Evolutionary conservation across 1,140 invertebrate species (phyloP), one percentile per base, ranked within the genome.

Genomic region (Thalassaphorura encarpata): DNA sequence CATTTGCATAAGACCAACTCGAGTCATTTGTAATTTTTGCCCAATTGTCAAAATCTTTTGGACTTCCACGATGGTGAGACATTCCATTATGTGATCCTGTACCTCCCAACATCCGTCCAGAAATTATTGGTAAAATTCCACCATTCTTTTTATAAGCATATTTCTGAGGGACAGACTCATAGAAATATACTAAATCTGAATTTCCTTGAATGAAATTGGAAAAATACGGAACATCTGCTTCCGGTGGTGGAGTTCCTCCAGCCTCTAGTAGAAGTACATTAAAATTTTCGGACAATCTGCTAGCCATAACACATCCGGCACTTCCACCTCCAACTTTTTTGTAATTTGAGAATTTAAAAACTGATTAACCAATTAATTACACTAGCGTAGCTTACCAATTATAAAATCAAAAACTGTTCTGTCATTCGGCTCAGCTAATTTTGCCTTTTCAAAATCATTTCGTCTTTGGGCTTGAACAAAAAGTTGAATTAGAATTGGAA

Each of bases 91-190:
- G 42, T 11, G 42, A 45, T 15, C 15, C 21, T 0, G 52, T 45
- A 0, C 52, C 52, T 0, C 52, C 52, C n/a, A 54, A 11, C 52
- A 54, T 54, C 23, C 36, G 28, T 11, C 52, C 52, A 27, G 27
- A 31, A 16, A 19, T 27, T 13, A 19, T 52, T 26, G 11, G 19
- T 15, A 23, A 4, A 11, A 51, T 29, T 8, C 50, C 50, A 8
- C 23, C 23, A 11, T 24, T 24, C n/a, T 19, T 16, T 4, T 39
- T n/a, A 13, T 11, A 8, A 27, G 36, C 31, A 3, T 52, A 39
- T 23, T 52, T 27, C 50, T 52, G 50, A 4, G 33, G 31, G 36
- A 13, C 3, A 4, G 50, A 52, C 4, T 41, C 28, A 26, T 40
- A 52, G 3, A 41, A n/a, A 26, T 36, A 52, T n/a, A 39, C 26